phyloP scores from a whole-genome alignment of 2,797 vertebrate genomes.

The Percopsis omiscomaycus region DNA sequence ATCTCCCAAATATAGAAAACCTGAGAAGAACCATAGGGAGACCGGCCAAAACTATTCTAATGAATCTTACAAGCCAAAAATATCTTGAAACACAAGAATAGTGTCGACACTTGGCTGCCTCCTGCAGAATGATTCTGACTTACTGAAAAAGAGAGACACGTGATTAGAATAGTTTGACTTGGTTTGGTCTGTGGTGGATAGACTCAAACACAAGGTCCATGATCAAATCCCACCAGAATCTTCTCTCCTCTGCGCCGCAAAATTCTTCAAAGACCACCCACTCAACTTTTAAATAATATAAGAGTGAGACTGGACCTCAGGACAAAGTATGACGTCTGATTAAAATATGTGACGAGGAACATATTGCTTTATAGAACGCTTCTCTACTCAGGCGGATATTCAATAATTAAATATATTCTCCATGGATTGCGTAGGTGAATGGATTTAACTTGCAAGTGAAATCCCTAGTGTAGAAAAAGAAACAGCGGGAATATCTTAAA shows the following conservation, averaged over 20 bases:
- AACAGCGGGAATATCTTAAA: constrained; percentile 18
- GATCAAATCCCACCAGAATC: not conserved
- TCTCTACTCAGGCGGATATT: not conserved
- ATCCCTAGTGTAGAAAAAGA: constrained; percentile 3
- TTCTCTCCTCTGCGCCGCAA: not conserved
- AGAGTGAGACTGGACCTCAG: not conserved
- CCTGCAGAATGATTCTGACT: constrained; percentile 29
- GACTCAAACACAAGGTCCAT: not conserved
- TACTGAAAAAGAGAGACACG: not conserved
- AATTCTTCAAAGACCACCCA: not conserved
- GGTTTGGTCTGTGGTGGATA: not conserved
- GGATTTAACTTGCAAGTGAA: not conserved
- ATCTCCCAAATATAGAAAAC: constrained; percentile 14
- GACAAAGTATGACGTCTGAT: no score
- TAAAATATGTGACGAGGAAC: not conserved
- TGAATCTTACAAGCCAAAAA: constrained; percentile 21
- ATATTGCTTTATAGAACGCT: not conserved
- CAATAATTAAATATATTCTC: not conserved
- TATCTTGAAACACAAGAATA: constrained; percentile 32
- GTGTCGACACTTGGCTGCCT: not conserved
- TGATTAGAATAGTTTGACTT: not conserved
- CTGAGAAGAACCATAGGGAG: constrained; percentile 17
- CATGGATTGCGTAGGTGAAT: not conserved
- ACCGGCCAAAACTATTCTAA: not conserved
- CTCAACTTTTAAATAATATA: not conserved